phyloP scores from a whole-genome alignment of 2,888 invertebrate species.

The Sesia bembeciformis region DNA sequence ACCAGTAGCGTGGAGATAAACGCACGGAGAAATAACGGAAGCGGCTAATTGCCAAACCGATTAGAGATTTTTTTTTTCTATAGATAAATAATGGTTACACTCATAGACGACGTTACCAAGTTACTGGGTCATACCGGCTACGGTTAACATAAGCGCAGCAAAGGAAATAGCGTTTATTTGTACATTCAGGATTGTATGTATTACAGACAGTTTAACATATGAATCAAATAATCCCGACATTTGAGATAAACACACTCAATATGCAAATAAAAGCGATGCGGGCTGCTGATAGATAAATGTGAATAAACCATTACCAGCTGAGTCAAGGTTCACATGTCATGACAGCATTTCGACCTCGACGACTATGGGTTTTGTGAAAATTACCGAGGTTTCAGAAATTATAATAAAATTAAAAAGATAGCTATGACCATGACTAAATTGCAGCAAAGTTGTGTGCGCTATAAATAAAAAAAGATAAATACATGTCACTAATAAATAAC shows the following conservation, averaged over 20 bases:
- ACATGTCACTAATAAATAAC: no score
- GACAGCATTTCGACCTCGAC: background rate
- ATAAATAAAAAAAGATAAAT: no score
- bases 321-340: background rate
- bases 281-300: slow-evolving; percentile 38
- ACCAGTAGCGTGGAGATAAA: slow-evolving; percentile 38
- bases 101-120: background rate
- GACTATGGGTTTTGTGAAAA: background rate
- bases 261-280: slow-evolving; percentile 32
- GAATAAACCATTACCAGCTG: slow-evolving; percentile 1
- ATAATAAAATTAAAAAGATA: no score
- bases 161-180: background rate
- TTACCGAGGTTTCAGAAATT: no score
- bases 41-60: slow-evolving; percentile 27
- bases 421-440: no score
- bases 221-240: slow-evolving; percentile 22
- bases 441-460: no score
- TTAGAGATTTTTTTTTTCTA: slow-evolving; percentile 7
- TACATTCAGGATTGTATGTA: background rate
- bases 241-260: slow-evolving; percentile 33
- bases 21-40: slow-evolving; percentile 42
- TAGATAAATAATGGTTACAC: background rate
- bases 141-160: background rate
- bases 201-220: slow-evolving; percentile 7
- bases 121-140: background rate